Evolutionary conservation across 2,113 vertebrate genomes (phyloP), one percentile per base, ranked within the genome.

Genomic region (Chrysemys picta): DNA sequence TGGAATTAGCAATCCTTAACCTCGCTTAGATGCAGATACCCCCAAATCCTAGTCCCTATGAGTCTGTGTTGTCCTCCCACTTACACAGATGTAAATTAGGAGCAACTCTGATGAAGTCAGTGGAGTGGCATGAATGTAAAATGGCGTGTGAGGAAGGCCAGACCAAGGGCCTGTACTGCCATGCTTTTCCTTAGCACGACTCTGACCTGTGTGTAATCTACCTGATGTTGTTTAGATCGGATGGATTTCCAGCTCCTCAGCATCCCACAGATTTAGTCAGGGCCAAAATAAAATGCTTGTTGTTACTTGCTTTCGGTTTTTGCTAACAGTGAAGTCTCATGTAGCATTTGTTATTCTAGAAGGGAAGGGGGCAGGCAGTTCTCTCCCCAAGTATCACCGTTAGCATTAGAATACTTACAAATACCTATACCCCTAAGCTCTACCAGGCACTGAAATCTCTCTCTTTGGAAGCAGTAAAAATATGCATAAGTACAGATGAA

Each of bases 341-440:
- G 80, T 14, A 49, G 31, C 38, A 12, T n/a, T 54, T 59, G 12
- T 35, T 5, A 1, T 21, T 7, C 62, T 85, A 85, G 52, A 27
- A 69, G 12, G 29, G 21, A 49, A 45, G 53, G 31, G 45, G 49
- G 21, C 29, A 79, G 72, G 45, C 45, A 22, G 12, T 85, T 35
- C 72, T 65, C 42, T 80, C 47, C 72, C n/a, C 4, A 54, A 12
- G 4, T 82, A 76, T 76, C 38, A 76, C 16, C 1, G 17, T 72
- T n/a, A 72, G 72, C 35, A 13, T 24, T 45, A 24, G 72, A 38
- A 25, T 1, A 38, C 82, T 38, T 29, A 56, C 9, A 89, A 80
- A 53, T 42, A 22, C 2, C 0, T 0, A 27, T 79, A 65, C 35
- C 35, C 59, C 0, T 0, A 87, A 72, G 45, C 54, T 82, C 69